Base-by-base conservation (phyloP, 2,888 invertebrate genomes). In the Ashinkailepas kermadecensis region DNA sequence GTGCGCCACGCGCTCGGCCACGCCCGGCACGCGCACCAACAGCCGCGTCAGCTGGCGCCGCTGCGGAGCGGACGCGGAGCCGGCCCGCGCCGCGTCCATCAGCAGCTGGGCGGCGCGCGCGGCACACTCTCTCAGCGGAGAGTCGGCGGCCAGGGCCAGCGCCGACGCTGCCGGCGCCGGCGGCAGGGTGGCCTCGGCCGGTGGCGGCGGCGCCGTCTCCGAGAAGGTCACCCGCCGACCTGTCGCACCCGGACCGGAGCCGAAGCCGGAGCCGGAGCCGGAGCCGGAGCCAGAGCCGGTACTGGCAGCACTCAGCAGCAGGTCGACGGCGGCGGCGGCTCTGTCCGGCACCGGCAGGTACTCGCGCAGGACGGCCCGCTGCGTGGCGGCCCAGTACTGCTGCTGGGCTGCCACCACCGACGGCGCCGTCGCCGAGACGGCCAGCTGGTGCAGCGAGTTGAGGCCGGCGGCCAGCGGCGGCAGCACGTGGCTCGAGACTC, bases 61-160 rank as follows among this genome's bases (percentile, higher is more conserved):
- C 74, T 56, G 39, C 23, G 15, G 0, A 10, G 74, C 10, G 18
- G 13, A 6, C 11, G 74, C 74, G 21, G 54, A 13, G 74, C 23
- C 74, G 12, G 74, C 74, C 54, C 74, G 54, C 74, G 18, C 74
- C 13, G 54, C 56, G 74, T 74, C 74, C 74, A 74, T 74, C 74
- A 74, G 74, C 1, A 21, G 56, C 74, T 74, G 74, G 74, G 56
- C 74, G 56, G 74, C 74, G 74, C 74, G 54, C 54, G 74, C 74
- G 13, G 74, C 74, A 11, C 74, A 74, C 74, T 74, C 54, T 21
- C 11, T 56, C 74, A 74, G 74, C 74, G 74, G 74, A 56, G 74
- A 74, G 54, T 10, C 74, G 56, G 74, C 74, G 9, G 74, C 56
- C 21, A 15, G 9, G 11, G 74, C 74, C 74, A 74, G 74, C 54